Percentiles rank a stretch among this genome's conserved stretches.
These are phyloP conservation scores for Menidia menidia DNA, from an alignment of 2,797 vertebrate genomes.

Conservation along the genomic window DNA sequence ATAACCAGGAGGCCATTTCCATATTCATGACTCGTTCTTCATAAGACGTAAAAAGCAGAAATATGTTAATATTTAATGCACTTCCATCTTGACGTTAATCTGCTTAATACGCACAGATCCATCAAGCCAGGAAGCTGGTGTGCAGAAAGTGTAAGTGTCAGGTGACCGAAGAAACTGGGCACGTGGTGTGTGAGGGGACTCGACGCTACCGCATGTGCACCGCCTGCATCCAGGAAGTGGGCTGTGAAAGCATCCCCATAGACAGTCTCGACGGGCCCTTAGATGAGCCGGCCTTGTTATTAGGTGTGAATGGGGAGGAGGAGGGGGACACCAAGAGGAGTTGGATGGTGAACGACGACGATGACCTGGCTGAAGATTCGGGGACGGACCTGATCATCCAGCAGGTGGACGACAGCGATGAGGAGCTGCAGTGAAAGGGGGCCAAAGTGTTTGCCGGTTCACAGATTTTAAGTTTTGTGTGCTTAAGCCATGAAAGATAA, in stretches of 20 bases:
- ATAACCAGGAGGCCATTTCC: neutral
- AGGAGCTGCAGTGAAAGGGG: conserved; percentile 84
- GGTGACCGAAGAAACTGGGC: conserved; percentile 92
- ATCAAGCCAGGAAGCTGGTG: conserved; percentile 96
- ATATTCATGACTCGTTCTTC: neutral
- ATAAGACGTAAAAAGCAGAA: neutral
- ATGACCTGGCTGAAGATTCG: conserved; percentile 91
- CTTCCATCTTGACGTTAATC: neutral
- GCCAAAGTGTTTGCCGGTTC: conserved; percentile 50
- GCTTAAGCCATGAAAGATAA: conserved; percentile 67
- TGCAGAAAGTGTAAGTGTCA: conserved; percentile 96
- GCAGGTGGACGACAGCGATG: conserved; percentile 95
- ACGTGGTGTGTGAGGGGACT: conserved; percentile 94
- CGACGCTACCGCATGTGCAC: conserved; percentile 94
- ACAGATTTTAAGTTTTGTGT: conserved; percentile 4
- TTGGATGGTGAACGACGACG: conserved; percentile 88
- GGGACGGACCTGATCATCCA: conserved; percentile 94
- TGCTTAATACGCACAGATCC: conserved; percentile 84
- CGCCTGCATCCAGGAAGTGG: conserved; percentile 91
- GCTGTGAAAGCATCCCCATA: conserved; percentile 88
- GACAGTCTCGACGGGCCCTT: conserved; percentile 74
- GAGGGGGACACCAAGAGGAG: conserved; percentile 88
- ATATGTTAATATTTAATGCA: neutral
- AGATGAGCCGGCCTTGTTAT: conserved; percentile 84
- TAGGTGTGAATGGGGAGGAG: conserved; percentile 87